phyloP scores from a whole-genome alignment of 2,888 invertebrate genomes.

The Caenorhabditis becei region DNA sequence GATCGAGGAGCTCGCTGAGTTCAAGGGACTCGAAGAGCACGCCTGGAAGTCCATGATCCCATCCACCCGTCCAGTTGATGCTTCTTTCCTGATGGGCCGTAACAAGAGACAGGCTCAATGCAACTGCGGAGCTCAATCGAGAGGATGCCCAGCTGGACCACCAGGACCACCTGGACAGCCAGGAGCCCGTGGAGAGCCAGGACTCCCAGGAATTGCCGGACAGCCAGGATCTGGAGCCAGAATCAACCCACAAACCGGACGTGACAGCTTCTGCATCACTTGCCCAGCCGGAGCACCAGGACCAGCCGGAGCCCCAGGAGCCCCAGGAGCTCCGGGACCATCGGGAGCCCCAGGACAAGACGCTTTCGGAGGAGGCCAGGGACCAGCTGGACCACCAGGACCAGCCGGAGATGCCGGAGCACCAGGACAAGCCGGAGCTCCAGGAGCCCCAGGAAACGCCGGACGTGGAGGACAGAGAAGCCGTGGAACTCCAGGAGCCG shows the following conservation, averaged over 20 bases:
- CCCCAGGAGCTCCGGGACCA: slow-evolving; percentile 43
- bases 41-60: slow-evolving; percentile 66
- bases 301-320: slow-evolving; percentile 62
- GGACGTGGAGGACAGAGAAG: slow-evolving; percentile 62
- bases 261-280: slow-evolving; percentile 60
- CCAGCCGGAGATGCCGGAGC: slow-evolving; percentile 51
- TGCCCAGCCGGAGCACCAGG: slow-evolving; percentile 65
- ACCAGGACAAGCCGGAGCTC: slow-evolving; percentile 53
- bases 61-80: slow-evolving; percentile 42
- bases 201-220: slow-evolving; percentile 59
- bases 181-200: slow-evolving; percentile 62
- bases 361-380: slow-evolving; percentile 46
- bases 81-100: slow-evolving; percentile 53
- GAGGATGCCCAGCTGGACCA: slow-evolving; percentile 70
- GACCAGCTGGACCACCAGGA: slow-evolving; percentile 55
- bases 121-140: slow-evolving; percentile 66
- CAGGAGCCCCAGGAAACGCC: slow-evolving; percentile 53
- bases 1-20: slow-evolving; percentile 62
- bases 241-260: slow-evolving; percentile 48
- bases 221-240: slow-evolving; percentile 59
- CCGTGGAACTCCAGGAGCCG: slow-evolving; percentile 51
- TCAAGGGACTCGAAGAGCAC: slow-evolving; percentile 56
- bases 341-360: slow-evolving; percentile 49
- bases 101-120: slow-evolving; percentile 69
- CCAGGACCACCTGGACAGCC: slow-evolving; percentile 69